Conservation (phyloP, 2,113 vertebrate species). For the Petaurus breviceps region DNA sequence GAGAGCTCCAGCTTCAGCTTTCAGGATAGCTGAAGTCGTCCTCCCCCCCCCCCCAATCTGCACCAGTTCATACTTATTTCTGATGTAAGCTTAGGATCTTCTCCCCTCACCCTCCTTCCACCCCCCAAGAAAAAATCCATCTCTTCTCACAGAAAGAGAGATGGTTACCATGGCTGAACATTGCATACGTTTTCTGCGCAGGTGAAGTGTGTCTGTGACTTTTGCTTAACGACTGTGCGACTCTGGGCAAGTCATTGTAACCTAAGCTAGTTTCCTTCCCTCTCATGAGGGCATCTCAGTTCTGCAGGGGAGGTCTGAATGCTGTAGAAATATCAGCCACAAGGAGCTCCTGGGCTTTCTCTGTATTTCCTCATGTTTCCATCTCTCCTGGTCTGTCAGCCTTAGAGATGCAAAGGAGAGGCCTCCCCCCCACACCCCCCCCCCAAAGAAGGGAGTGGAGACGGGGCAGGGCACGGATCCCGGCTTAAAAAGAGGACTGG, state of each 20-base stretch:
- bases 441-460: conserved; percentile 29
- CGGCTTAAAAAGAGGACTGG: conserved; percentile 92
- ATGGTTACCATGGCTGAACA: too few species aligned
- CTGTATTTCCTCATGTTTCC: too few species aligned
- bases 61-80: background rate
- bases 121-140: too few species aligned
- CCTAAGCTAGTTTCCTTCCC: too few species aligned
- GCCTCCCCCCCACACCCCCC: too few species aligned
- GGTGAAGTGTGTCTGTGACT: background rate
- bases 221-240: background rate
- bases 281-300: too few species aligned
- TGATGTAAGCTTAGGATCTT: background rate
- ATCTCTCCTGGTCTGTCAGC: too few species aligned
- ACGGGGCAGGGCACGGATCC: conserved; percentile 21
- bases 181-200: too few species aligned
- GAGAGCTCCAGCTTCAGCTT: background rate
- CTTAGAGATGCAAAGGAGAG: background rate
- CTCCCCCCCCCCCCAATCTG: background rate
- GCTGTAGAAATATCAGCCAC: too few species aligned
- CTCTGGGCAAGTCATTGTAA: too few species aligned
- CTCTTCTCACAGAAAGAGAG: too few species aligned
- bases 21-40: background rate
- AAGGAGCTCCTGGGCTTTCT: background rate
- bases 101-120: background rate
- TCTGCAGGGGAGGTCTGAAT: too few species aligned